These are phyloP conservation scores for Myoxocephalus aenaeus DNA, from an alignment of 2,797 vertebrate species.

Conservation along the genomic window DNA sequence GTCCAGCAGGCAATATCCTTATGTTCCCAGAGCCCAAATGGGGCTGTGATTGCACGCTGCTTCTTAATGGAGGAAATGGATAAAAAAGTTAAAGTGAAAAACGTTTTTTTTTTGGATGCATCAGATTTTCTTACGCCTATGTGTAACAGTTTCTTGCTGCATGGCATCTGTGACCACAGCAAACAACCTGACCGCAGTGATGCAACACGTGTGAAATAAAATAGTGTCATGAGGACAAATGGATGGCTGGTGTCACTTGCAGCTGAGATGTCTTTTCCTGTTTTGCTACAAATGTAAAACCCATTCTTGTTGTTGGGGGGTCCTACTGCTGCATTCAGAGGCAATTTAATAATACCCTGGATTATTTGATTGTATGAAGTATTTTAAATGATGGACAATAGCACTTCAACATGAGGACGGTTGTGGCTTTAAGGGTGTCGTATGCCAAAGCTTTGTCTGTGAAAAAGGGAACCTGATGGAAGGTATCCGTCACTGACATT, in stretches of 20 bases:
- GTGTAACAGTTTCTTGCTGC: neutral
- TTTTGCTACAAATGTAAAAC: conserved; percentile 1
- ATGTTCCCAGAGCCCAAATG: conserved; percentile 49
- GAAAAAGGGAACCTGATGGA: neutral
- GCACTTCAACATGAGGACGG: neutral
- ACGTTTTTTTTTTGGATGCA: conserved; percentile 1
- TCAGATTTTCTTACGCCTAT: neutral
- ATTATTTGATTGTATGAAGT: no score
- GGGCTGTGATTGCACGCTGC: conserved; percentile 54
- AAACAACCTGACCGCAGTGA: conserved; percentile 14
- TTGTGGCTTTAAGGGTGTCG: neutral
- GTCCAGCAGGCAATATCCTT: conserved; percentile 58
- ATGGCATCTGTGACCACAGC: conserved; percentile 11
- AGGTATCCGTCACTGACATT: neutral
- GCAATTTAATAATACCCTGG: neutral
- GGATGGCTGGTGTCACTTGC: conserved; percentile 19
- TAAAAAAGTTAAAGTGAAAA: no score
- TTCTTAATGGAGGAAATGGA: conserved; percentile 55
- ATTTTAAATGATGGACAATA: neutral
- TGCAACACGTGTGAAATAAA: conserved; percentile 14
- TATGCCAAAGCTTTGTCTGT: neutral
- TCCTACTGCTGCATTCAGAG: no score
- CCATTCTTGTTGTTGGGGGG: neutral
- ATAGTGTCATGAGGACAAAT: conserved; percentile 22
- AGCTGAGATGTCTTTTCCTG: conserved; percentile 17